Evolutionary conservation across 2,888 invertebrate genomes (phyloP).

Genomic region (Parnassius smintheus): DNA sequence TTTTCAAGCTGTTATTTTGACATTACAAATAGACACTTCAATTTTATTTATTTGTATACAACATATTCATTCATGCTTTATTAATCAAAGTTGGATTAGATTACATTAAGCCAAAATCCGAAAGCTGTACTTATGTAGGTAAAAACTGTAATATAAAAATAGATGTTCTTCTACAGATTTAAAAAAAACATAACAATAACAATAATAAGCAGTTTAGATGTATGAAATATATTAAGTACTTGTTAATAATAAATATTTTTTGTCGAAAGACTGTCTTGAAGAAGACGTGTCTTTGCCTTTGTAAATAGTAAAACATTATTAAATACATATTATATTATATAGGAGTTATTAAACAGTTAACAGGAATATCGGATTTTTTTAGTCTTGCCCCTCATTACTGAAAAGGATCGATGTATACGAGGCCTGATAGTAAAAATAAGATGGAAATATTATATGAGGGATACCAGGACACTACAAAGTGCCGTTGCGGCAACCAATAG

Average conservation of each 20-base stretch:
- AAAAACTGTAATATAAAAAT: no score
- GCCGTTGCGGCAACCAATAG: conserved; percentile 56
- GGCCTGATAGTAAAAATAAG: conserved; percentile 42
- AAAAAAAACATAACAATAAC: no score
- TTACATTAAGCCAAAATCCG: no score
- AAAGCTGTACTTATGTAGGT: no score
- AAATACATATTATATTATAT: conserved; percentile 1
- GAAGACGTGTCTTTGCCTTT: neutral
- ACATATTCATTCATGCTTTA: no score
- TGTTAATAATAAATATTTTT: neutral
- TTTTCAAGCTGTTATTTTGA: no score
- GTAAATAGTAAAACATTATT: neutral
- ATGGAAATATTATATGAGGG: conserved; percentile 49
- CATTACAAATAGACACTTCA: no score
- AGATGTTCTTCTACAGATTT: no score
- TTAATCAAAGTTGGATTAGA: no score
- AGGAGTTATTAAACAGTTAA: conserved; percentile 3
- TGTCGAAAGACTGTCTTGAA: neutral
- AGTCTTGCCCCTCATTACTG: conserved; percentile 1
- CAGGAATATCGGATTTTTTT: conserved; percentile 14
- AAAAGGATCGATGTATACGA: conserved; percentile 37
- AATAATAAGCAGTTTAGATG: no score
- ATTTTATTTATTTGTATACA: no score
- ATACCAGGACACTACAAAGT: conserved; percentile 61
- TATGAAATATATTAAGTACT: no score